These are phyloP conservation scores for Reinhardtius hippoglossoides DNA, from an alignment of 2,113 vertebrate genomes.

Conservation along the genomic window DNA sequence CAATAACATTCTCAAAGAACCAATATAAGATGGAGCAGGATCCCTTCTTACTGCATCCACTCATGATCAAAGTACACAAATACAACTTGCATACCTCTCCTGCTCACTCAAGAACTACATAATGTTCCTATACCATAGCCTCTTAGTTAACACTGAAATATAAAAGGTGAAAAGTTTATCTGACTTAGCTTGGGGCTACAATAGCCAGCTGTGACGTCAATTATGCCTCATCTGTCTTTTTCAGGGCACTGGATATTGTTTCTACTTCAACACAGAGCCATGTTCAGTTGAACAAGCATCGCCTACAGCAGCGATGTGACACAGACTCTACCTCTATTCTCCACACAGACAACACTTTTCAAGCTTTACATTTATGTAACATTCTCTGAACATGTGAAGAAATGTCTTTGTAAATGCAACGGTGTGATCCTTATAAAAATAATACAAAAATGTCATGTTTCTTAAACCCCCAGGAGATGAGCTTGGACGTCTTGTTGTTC, in stretches of 20 bases:
- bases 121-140: neutral
- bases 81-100: neutral
- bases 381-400: neutral
- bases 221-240: neutral
- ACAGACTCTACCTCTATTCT: neutral
- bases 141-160: slow-evolving; percentile 9
- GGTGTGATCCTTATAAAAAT: neutral
- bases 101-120: neutral
- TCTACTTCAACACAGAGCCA: neutral
- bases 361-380: neutral
- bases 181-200: slow-evolving; percentile 19
- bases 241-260: neutral
- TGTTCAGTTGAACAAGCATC: neutral
- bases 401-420: neutral
- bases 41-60: neutral
- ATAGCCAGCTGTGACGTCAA: slow-evolving; percentile 20
- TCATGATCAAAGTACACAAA: neutral
- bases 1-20: neutral
- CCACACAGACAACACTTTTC: neutral
- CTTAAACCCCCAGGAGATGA: neutral
- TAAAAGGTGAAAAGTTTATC: slow-evolving; percentile 3
- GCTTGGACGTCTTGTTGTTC: neutral
- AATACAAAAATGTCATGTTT: neutral
- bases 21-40: neutral
- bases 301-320: neutral